Percentiles rank a stretch among this genome's conserved stretches.
phyloP scores from a whole-genome alignment of 1,140 invertebrate genomes.

The Acromyrmex heyeri region DNA sequence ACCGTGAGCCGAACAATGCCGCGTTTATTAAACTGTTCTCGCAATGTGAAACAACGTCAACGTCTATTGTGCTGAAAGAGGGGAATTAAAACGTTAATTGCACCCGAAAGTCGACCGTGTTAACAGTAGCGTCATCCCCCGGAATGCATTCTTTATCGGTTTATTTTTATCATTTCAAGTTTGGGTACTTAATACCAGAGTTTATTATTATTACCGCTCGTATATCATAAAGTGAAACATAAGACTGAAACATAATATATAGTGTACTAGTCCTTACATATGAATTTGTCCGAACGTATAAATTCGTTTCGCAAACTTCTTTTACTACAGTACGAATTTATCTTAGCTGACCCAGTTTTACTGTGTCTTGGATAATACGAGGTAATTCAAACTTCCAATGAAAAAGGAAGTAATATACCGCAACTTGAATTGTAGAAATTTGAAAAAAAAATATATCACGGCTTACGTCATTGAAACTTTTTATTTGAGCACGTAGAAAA shows the following conservation, averaged over 20 bases:
- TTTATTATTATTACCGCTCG: constrained; percentile 42
- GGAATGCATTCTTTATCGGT: constrained; percentile 21
- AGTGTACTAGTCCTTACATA: background rate
- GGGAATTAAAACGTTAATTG: constrained; percentile 52
- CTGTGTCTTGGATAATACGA: background rate
- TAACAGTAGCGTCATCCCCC: constrained; percentile 33
- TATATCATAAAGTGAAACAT: background rate
- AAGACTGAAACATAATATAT: background rate
- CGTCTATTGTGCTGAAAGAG: constrained; percentile 22
- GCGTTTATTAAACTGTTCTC: constrained; percentile 67
- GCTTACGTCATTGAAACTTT: too few relatives aligned
- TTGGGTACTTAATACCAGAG: background rate
- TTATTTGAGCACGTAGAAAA: background rate
- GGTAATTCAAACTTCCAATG: background rate
- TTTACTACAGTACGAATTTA: constrained; percentile 15
- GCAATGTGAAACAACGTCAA: constrained; percentile 58
- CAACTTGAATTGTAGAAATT: background rate
- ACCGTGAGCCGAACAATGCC: constrained; percentile 50
- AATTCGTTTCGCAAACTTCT: constrained; percentile 24
- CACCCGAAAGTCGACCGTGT: constrained; percentile 41
- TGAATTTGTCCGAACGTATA: background rate
- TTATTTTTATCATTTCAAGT: constrained; percentile 23
- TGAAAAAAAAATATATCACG: background rate
- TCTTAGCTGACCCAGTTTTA: background rate
- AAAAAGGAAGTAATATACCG: background rate